Evolutionary conservation across 1,140 invertebrate genomes (phyloP).

Genomic region (Cyclargus thomasi): DNA sequence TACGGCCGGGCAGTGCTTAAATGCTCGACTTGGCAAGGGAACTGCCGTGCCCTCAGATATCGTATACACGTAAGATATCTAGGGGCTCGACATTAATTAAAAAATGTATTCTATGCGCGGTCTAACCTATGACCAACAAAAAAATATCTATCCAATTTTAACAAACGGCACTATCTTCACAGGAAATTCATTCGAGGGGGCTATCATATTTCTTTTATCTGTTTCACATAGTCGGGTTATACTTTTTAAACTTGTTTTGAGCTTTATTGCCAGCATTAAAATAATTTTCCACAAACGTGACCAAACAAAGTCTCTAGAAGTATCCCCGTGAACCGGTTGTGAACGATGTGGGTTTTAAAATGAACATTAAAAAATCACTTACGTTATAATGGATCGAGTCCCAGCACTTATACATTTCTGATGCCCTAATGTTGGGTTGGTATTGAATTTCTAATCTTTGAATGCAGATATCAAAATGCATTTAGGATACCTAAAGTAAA

Average conservation of each 20-base stretch:
- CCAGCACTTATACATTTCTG: background rate
- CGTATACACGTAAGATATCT: too few species aligned
- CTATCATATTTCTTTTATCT: background rate
- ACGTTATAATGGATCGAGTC: background rate
- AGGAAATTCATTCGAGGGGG: too few species aligned
- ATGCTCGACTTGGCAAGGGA: too few species aligned
- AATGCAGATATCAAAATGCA: background rate
- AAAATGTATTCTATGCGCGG: too few species aligned
- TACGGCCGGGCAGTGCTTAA: too few species aligned
- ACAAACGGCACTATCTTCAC: too few species aligned
- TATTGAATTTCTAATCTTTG: background rate
- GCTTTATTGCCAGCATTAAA: background rate
- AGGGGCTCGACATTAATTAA: too few species aligned
- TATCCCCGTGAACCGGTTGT: background rate
- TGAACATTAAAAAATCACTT: slow-evolving; percentile 1
- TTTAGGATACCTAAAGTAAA: too few species aligned
- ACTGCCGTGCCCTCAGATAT: too few species aligned
- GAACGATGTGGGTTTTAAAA: background rate
- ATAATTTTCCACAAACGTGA: background rate
- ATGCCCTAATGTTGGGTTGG: background rate
- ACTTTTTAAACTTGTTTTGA: background rate
- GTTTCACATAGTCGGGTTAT: too few species aligned
- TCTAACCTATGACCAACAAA: too few species aligned
- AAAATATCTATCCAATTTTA: too few species aligned
- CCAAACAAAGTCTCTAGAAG: background rate